Conservation (phyloP, 2,113 vertebrate species). For the Pseudorasbora parva region DNA sequence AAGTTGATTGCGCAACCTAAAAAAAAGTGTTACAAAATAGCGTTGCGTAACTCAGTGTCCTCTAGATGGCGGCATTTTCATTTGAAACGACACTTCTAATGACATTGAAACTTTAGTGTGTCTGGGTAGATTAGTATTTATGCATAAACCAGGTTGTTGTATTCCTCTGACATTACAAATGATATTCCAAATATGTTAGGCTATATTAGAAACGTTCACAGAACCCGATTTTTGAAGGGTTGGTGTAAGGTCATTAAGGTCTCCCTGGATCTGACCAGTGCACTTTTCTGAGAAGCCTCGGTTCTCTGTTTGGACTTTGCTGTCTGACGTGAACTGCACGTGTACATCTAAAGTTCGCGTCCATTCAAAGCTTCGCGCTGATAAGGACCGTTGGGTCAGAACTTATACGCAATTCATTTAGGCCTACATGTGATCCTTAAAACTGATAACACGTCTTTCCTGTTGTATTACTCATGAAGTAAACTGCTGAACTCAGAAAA, state of each 20-base stretch:
- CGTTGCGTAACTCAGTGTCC: slow-evolving; percentile 1
- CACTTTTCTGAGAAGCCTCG: background rate
- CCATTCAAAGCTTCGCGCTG: background rate
- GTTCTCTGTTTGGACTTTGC: slow-evolving; percentile 28
- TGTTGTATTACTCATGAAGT: background rate
- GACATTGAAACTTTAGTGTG: background rate
- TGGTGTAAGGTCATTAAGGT: background rate
- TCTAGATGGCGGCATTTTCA: slow-evolving; percentile 2
- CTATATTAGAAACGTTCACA: background rate
- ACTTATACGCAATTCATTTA: background rate
- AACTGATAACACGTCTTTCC: background rate
- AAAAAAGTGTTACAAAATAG: slow-evolving; percentile 7
- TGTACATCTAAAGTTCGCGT: background rate
- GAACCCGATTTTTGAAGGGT: background rate
- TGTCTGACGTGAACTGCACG: slow-evolving; percentile 1
- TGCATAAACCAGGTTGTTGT: background rate
- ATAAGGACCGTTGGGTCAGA: background rate
- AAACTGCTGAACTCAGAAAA: background rate
- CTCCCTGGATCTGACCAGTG: background rate
- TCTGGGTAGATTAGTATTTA: background rate
- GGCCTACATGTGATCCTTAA: background rate
- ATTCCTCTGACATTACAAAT: background rate
- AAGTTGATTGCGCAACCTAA: background rate
- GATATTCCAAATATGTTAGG: background rate
- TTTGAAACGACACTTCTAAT: background rate